phyloP scores from a whole-genome alignment of 2,888 invertebrate genomes.

The Escarpia spicata region DNA sequence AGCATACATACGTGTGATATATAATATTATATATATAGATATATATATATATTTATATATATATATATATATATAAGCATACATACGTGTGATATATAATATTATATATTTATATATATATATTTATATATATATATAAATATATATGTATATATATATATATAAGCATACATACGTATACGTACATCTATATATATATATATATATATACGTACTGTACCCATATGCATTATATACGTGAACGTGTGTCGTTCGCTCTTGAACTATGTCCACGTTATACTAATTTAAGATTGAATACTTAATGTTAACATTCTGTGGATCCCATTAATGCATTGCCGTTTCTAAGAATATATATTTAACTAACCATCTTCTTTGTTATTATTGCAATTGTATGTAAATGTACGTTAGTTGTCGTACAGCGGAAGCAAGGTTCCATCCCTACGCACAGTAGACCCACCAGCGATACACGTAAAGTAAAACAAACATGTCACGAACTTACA shows the following conservation, averaged over 20 bases:
- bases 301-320: too few species aligned
- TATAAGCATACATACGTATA: neutral
- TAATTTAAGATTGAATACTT: too few species aligned
- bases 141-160: neutral
- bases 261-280: neutral
- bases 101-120: neutral
- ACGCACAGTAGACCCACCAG: too few species aligned
- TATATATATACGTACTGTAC: neutral
- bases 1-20: neutral
- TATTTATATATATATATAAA: neutral
- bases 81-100: neutral
- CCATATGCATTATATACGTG: neutral
- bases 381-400: too few species aligned
- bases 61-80: neutral
- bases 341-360: neutral
- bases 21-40: neutral
- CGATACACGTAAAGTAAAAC: neutral
- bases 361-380: too few species aligned
- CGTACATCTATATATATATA: neutral
- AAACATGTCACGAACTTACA: neutral
- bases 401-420: too few species aligned
- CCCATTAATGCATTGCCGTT: too few species aligned
- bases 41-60: neutral
- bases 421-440: too few species aligned
- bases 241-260: neutral